Percentiles rank a stretch among this genome's conserved stretches.
These are phyloP conservation scores for Pomatorhinus ruficollis DNA, from an alignment of 2,113 vertebrate species.

Conservation along the genomic window DNA sequence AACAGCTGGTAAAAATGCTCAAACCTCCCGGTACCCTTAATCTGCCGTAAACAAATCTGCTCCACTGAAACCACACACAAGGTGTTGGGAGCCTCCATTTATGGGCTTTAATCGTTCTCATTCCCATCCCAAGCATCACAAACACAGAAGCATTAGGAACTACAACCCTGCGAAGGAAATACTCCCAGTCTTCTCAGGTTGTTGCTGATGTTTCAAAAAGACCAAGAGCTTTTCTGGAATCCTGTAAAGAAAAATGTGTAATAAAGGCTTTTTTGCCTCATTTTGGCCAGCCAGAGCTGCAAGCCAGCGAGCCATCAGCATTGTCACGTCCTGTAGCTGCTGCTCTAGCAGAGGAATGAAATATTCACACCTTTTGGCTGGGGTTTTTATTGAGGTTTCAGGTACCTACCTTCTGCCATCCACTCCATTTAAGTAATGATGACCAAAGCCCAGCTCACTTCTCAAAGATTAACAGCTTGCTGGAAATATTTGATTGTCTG, in stretches of 20 bases:
- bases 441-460: neutral
- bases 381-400: neutral
- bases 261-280: neutral
- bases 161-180: neutral
- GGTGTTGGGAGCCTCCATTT: neutral
- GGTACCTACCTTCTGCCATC: conserved; percentile 13
- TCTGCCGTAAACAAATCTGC: conserved; percentile 42
- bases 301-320: neutral
- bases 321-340: neutral
- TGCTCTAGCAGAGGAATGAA: neutral
- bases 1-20: conserved; percentile 49
- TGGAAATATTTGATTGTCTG: neutral
- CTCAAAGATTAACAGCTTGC: neutral
- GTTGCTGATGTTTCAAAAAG: neutral
- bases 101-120: neutral
- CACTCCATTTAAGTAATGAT: conserved; percentile 21
- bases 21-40: conserved; percentile 31
- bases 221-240: neutral
- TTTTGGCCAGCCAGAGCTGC: neutral
- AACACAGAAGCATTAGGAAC: neutral
- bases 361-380: neutral
- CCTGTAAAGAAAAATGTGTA: neutral
- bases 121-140: neutral
- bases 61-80: neutral
- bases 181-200: neutral